A percentile compares a stretch with the other conserved stretches of the same genome.
These are phyloP conservation scores for Lottia gigantea DNA, from an alignment of 2,888 invertebrate genomes.

Conservation along the genomic window DNA sequence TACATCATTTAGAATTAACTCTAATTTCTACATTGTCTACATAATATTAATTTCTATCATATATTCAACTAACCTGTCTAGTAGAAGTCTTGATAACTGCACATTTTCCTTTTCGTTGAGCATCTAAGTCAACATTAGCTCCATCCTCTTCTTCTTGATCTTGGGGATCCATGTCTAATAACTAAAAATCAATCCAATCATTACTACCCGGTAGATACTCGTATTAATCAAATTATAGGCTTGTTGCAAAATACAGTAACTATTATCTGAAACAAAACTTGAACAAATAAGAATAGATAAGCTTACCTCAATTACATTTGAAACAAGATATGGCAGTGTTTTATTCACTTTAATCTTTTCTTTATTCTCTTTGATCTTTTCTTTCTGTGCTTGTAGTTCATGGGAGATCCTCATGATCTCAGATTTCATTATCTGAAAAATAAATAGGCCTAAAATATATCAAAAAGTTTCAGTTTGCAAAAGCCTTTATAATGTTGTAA, in stretches of 20 bases:
- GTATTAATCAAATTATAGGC: no score
- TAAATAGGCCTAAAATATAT: no score
- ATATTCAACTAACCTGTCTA: constrained; percentile 72
- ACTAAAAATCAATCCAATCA: constrained; percentile 61
- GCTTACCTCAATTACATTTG: constrained; percentile 92
- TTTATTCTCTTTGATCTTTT: constrained; percentile 98
- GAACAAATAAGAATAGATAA: background rate
- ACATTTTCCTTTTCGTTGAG: constrained; percentile 98
- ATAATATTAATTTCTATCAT: no score
- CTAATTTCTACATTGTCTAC: no score
- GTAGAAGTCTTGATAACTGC: constrained; percentile 99
- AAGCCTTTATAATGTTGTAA: no score
- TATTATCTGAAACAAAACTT: no score
- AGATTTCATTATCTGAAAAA: constrained; percentile 89
- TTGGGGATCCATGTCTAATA: constrained; percentile 96
- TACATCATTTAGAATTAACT: no score
- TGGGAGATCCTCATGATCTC: constrained; percentile 98
- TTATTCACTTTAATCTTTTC: constrained; percentile 99
- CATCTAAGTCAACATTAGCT: constrained; percentile 97
- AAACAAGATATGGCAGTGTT: constrained; percentile 97
- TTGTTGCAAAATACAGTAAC: no score
- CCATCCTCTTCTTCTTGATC: constrained; percentile 94
- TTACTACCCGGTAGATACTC: no score
- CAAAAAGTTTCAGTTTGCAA: no score
- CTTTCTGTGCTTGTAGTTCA: constrained; percentile 94